Base-by-base conservation (phyloP, 2,888 invertebrate genomes). In the Beris chalybata region DNA sequence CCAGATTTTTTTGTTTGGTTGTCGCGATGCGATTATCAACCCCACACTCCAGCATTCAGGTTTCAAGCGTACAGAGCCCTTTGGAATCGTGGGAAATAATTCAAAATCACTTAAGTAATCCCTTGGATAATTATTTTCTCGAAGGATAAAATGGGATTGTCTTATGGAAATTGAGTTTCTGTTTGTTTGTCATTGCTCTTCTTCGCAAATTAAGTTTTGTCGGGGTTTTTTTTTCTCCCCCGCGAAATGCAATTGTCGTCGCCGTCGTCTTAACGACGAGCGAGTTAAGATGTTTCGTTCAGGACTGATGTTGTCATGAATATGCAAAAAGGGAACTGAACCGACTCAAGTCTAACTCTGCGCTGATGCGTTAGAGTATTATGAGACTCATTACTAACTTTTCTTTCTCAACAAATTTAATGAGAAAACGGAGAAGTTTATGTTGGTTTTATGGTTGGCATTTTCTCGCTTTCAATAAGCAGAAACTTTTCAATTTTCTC, bases 121-220 rank as follows among this genome's bases (percentile, higher is more conserved):
- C 38, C n/a, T 38, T 38, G 55, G 43, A 56, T 56, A 56, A 56
- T 56, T 56, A 56, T 56, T 56, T 56, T 43, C 55, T 38, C 38
- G 55, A 56, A 56, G 43, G 38, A 38, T 54, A 56, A 56, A 15
- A 56, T 38, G 13, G 38, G 55, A 43, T 56, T 56, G 43, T 56
- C 55, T 56, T 54, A 54, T 54, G 54, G 43, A 56, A 56, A 56
- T 56, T 56, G 55, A 56, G 55, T 56, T 56, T 56, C 43, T 30
- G 43, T 56, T 56, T 56, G 55, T 43, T 56, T 56, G 55, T 43
- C 55, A 38, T 56, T 38, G 43, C 13, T 56, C 15, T 56, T 56
- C 55, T 56, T 56, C 15, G 55, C 55, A 56, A 56, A 56, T 56
- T 56, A 56, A 38, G 55, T 56, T 56, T 56, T 56, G 55, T 38